Percentiles rank a stretch among this genome's conserved stretches.
These are phyloP conservation scores for Mirza zaza DNA, from an alignment of 2,113 vertebrate genomes.

Conservation along the genomic window DNA sequence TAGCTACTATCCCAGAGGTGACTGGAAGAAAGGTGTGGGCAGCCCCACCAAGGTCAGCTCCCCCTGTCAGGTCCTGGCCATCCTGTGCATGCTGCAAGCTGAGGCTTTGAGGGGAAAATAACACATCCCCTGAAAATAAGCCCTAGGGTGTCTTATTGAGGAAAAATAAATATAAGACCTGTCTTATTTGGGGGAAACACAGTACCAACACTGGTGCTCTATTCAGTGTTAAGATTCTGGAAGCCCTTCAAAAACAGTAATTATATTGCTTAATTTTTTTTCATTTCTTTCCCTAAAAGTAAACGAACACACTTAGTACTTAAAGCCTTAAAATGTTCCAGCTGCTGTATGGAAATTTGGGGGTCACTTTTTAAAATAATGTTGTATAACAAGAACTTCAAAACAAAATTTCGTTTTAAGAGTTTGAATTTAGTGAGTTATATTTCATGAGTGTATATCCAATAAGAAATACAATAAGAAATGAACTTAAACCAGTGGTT, in stretches of 20 bases:
- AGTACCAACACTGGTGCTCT: not conserved
- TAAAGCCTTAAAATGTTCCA: not conserved
- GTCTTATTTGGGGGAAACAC: too few species aligned
- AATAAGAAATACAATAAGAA: conserved; percentile 30
- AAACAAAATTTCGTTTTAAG: not conserved
- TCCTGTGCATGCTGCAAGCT: too few species aligned
- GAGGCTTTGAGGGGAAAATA: too few species aligned
- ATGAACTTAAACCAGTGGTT: not conserved
- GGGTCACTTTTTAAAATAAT: not conserved
- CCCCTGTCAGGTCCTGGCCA: too few species aligned
- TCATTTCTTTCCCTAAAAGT: conserved; percentile 19
- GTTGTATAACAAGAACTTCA: not conserved
- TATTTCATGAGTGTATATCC: not conserved
- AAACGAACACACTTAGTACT: not conserved
- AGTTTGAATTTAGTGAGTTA: not conserved
- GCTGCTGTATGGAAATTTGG: not conserved
- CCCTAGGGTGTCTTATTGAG: too few species aligned
- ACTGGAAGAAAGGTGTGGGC: too few species aligned
- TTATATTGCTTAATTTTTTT: not conserved
- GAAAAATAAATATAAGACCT: too few species aligned
- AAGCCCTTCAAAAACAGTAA: not conserved
- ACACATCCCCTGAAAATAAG: too few species aligned
- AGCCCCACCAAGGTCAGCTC: too few species aligned
- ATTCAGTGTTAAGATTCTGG: not conserved
- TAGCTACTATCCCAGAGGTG: too few species aligned